These are phyloP conservation scores for Argyra leucocephala DNA, from an alignment of 2,888 invertebrate species.

Conservation along the genomic window DNA sequence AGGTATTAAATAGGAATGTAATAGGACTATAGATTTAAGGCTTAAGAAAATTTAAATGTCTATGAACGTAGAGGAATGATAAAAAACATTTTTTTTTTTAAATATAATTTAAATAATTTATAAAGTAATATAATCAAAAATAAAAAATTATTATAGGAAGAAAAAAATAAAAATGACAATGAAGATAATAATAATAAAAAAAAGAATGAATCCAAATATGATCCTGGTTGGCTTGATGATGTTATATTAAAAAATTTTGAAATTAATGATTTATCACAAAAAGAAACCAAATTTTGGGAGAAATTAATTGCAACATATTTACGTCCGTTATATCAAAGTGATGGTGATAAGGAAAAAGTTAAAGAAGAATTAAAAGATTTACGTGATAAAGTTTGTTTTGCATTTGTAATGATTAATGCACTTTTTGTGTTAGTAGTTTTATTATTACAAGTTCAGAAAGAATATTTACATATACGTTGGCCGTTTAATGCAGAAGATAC, in stretches of 20 bases:
- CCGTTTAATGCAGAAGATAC: conserved; percentile 52
- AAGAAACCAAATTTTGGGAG: conserved; percentile 68
- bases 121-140: too few species aligned
- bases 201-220: conserved; percentile 27
- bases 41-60: too few species aligned
- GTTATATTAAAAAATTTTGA: conserved; percentile 55
- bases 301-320: conserved; percentile 67
- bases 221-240: conserved; percentile 59
- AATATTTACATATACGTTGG: conserved; percentile 58
- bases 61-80: too few species aligned
- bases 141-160: neutral
- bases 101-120: too few species aligned
- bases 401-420: conserved; percentile 67
- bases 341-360: conserved; percentile 47
- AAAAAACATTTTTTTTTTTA: too few species aligned
- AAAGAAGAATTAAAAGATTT: conserved; percentile 42
- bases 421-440: conserved; percentile 66
- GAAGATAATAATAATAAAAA: neutral
- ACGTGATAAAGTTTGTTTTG: conserved; percentile 57
- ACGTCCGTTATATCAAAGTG: conserved; percentile 59
- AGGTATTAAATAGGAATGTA: too few species aligned
- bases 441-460: conserved; percentile 62
- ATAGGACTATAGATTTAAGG: too few species aligned
- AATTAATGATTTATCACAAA: conserved; percentile 53
- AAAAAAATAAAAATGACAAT: neutral